Conservation (phyloP, 2,888 invertebrate genomes). For the Ommatoiulus sabulosus region DNA sequence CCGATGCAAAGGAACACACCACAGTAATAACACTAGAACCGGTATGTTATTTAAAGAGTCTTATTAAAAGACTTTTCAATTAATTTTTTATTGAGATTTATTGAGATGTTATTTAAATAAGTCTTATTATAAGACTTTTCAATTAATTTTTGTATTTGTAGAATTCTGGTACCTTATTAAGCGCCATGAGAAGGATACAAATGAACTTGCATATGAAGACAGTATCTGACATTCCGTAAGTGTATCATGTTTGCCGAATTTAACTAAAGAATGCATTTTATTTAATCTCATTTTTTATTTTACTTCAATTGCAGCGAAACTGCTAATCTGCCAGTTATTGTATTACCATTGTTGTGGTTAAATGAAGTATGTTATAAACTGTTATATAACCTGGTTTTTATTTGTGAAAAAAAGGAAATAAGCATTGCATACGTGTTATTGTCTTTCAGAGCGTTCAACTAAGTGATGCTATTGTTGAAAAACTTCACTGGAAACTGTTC, state of each 20-base stretch:
- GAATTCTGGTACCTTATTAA: constrained; percentile 53
- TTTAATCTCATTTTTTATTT: neutral
- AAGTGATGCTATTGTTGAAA: constrained; percentile 29
- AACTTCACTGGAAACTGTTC: constrained; percentile 36
- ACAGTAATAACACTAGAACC: constrained; percentile 56
- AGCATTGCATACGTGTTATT: neutral
- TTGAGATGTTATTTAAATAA: neutral
- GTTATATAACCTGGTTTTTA: neutral
- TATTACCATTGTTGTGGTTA: constrained; percentile 55
- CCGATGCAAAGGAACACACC: constrained; percentile 51
- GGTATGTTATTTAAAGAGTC: constrained; percentile 56
- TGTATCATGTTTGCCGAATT: neutral
- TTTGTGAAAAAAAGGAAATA: neutral
- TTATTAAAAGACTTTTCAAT: neutral
- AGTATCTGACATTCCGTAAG: constrained; percentile 51
- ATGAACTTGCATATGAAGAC: constrained; percentile 54
- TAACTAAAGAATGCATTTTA: too few relatives aligned
- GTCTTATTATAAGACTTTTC: too few relatives aligned
- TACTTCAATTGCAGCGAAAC: constrained; percentile 36
- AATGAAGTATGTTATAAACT: constrained; percentile 51
- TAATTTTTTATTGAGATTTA: neutral
- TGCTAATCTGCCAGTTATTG: constrained; percentile 54
- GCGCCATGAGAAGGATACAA: constrained; percentile 54
- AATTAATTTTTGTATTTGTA: constrained; percentile 30
- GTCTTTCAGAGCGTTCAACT: constrained; percentile 56